Percentiles rank a stretch among this genome's conserved stretches.
Evolutionary conservation across 2,797 vertebrate species (phyloP).

Genomic region (Caiman crocodilus): DNA sequence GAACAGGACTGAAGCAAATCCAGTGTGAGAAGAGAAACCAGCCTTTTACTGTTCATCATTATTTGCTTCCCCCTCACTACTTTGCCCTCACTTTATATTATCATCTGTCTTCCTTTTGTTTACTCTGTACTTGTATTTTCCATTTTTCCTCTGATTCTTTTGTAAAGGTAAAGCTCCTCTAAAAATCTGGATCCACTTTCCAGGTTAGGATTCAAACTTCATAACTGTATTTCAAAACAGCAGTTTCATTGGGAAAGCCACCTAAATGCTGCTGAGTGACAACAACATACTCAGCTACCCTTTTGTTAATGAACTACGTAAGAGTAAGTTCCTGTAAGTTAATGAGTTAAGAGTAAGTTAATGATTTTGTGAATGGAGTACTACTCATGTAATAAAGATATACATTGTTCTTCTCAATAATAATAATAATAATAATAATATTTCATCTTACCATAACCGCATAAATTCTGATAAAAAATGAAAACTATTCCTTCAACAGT

Average conservation of each 20-base stretch:
- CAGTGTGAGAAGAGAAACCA: neutral
- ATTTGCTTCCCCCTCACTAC: conserved; percentile 16
- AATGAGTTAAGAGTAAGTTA: neutral
- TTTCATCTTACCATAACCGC: neutral
- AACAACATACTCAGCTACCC: neutral
- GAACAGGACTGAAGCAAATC: neutral
- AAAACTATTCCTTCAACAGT: neutral
- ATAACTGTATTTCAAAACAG: neutral
- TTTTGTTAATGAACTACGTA: neutral
- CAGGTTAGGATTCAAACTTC: neutral
- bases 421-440: neutral
- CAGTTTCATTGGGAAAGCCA: neutral
- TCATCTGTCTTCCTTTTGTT: conserved; percentile 35
- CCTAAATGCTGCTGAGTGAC: neutral
- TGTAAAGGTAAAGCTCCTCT: neutral
- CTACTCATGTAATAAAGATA: neutral
- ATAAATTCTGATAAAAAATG: neutral
- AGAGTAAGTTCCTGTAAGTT: neutral
- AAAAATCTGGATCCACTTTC: neutral
- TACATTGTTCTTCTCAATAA: too few relatives aligned
- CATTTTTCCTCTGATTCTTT: neutral
- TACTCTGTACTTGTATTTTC: neutral
- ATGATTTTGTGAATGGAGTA: neutral
- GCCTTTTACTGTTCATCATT: neutral
- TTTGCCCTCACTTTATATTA: conserved; percentile 29